Percentiles rank a stretch among this genome's conserved stretches.
Evolutionary conservation across 2,113 vertebrate species (phyloP).

Genomic region (Emydocephalus ijimae): DNA sequence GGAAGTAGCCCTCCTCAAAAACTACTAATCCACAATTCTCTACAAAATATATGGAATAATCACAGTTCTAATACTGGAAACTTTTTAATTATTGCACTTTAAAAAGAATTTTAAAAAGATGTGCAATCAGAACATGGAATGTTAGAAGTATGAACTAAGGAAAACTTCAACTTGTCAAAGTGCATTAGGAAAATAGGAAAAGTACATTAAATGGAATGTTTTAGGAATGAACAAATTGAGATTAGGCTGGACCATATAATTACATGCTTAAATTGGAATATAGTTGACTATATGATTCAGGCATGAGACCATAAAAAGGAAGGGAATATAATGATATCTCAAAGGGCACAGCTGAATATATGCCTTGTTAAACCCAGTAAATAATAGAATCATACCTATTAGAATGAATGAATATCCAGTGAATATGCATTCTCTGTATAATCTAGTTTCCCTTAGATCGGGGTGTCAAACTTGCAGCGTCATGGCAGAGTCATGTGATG

Average conservation of each 20-base stretch:
- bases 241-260: neutral
- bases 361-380: neutral
- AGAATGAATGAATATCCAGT: neutral
- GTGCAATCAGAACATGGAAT: neutral
- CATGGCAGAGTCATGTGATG: too few species aligned
- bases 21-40: neutral
- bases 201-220: neutral
- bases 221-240: neutral
- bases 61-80: neutral
- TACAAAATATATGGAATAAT: neutral
- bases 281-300: neutral
- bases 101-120: neutral
- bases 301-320: neutral
- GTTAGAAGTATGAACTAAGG: neutral
- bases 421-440: neutral
- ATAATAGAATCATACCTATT: neutral
- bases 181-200: neutral
- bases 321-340: neutral
- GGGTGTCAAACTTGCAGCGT: too few species aligned
- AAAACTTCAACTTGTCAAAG: neutral
- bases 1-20: neutral
- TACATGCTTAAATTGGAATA: neutral
- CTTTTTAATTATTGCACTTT: neutral
- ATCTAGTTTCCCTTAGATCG: neutral
- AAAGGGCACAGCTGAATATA: neutral